phyloP scores from a whole-genome alignment of 2,797 vertebrate genomes.

The Neostethus bicornis region DNA sequence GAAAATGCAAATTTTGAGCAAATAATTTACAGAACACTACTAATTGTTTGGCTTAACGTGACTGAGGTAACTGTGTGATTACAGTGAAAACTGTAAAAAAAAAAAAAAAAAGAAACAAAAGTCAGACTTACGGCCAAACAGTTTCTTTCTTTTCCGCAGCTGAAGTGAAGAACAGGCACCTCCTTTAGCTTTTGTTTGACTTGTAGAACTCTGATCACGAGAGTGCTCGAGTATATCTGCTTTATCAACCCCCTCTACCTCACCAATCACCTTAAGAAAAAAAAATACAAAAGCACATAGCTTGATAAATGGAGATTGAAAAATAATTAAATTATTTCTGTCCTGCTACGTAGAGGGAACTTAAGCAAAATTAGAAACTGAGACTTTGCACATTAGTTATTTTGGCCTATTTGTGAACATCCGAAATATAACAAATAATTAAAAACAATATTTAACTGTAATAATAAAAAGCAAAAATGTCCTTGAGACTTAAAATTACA shows the following conservation, averaged over 20 bases:
- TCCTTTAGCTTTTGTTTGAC: constrained; percentile 57
- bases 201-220: constrained; percentile 46
- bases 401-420: no score
- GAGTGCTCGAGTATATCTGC: constrained; percentile 40
- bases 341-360: constrained; percentile 55
- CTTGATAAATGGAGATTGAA: constrained; percentile 15
- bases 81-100: no score
- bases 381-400: no score
- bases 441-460: no score
- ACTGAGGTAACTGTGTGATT: background rate
- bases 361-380: constrained; percentile 64
- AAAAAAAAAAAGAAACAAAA: background rate
- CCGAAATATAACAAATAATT: no score
- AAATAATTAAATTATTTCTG: no score
- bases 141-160: constrained; percentile 76
- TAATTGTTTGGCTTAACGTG: constrained; percentile 5
- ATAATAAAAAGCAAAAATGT: no score
- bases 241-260: constrained; percentile 62
- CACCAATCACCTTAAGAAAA: constrained; percentile 82
- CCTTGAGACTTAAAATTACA: constrained; percentile 39
- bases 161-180: constrained; percentile 22
- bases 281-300: background rate
- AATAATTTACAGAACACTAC: background rate
- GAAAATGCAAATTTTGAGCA: no score
- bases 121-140: constrained; percentile 72